Base-by-base conservation (phyloP, 1,140 invertebrate species). In the Antheraea mylitta region DNA sequence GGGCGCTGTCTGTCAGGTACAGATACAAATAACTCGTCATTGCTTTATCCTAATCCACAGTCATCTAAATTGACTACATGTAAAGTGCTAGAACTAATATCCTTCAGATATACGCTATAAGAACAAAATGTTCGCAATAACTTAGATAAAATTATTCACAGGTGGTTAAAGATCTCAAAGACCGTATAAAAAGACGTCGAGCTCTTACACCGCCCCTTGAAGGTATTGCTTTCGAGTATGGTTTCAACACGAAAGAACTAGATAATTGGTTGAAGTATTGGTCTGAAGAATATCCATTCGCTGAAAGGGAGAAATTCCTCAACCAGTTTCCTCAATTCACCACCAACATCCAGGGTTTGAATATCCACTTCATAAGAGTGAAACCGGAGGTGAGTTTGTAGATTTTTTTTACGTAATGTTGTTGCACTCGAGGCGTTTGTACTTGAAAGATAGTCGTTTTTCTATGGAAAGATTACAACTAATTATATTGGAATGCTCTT, bases 311-410 rank as follows among this genome's bases (percentile, higher is more conserved):
- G 83, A 79, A 82, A 7, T 93, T 90, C 69, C 80, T 98, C 11
- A 98, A 97, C 78, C 82, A 93, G 62, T 95, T 94, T 66, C 94
- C 95, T 0, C 96, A 97, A 67, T 97, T 93, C 85, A 95, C 93
- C 70, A 94, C 95, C 0, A 93, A 96, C 48, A 93, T 96, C 73
- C 96, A 93, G 85, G 95, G 87, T 3, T 87, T 98, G 9, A 93
- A 96, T 74, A 94, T 97, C 53, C 96, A 97, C 78, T 96, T 95
- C 76, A 92, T 96, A 13, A 94, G 95, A 68, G 93, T 94, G 0
- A 96, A 94, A 74, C 93, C 94, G 53, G 65, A 86, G 74, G 83
- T 86, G 63, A 73, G 65, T 69, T 9, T 18, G n/a, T 38, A 60
- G 67, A 18, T 42, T 42, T 42, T 2, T 10, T 42, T 42, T 42